A percentile compares a stretch with the other conserved stretches of the same genome.
Conservation (phyloP, 1,140 invertebrate genomes). For the Coelopa frigida region DNA sequence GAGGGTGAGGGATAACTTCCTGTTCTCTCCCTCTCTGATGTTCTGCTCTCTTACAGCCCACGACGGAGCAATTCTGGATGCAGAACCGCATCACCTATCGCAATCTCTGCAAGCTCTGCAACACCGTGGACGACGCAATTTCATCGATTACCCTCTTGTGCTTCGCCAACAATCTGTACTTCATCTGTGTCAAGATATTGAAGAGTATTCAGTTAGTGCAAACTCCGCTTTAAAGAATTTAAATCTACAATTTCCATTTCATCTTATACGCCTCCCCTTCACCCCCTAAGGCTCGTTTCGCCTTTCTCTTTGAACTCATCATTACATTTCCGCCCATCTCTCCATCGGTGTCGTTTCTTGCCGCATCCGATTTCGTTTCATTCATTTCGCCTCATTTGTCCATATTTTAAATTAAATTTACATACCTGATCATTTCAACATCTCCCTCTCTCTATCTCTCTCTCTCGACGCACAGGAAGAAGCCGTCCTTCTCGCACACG, state of each 20-base stretch:
- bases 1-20: constrained; percentile 45
- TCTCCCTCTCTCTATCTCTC: background rate
- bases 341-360: too few relatives aligned
- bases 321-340: too few relatives aligned
- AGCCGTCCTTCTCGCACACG: constrained; percentile 29
- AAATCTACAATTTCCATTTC: too few relatives aligned
- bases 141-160: constrained; percentile 57
- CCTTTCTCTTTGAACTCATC: too few relatives aligned
- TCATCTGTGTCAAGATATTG: constrained; percentile 63
- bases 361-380: too few relatives aligned
- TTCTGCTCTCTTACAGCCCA: constrained; percentile 26
- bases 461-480: constrained; percentile 21
- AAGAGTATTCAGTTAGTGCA: constrained; percentile 57
- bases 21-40: background rate
- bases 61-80: constrained; percentile 47
- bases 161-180: constrained; percentile 63
- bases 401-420: too few relatives aligned
- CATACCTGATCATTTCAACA: too few relatives aligned
- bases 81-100: constrained; percentile 54
- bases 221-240: too few relatives aligned
- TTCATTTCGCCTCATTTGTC: too few relatives aligned
- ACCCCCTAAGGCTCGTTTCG: too few relatives aligned
- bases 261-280: too few relatives aligned
- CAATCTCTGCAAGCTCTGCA: constrained; percentile 50
- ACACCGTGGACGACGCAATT: constrained; percentile 50